Base-by-base conservation (phyloP, 1,140 invertebrate species). In the Danaus plexippus region DNA sequence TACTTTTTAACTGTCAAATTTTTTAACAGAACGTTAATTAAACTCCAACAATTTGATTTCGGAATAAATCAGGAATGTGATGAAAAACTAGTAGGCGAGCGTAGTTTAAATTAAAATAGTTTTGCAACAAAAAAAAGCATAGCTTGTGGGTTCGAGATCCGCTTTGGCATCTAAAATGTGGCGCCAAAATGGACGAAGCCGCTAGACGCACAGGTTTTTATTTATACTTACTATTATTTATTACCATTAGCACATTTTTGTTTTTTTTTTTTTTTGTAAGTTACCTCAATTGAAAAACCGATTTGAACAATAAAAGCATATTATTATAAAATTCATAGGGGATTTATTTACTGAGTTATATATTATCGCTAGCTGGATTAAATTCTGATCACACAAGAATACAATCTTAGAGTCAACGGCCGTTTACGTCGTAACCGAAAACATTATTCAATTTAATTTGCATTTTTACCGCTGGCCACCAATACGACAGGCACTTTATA, bases 361-460 rank as follows among this genome's bases (percentile, higher is more conserved):
- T 15, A 15, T 15, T 15, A 15, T 15, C 3, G 15, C 15, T 15
- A 15, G 15, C 15, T 15, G 15, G 15, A 1, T n/a, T n/a, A n/a
- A 15, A 15, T 15, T 15, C 15, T 15, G 1, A 15, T 15, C 15
- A 3, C 15, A 15, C 15, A 15, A 15, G 15, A 15, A 15, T 15
- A 15, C 15, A 15, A 15, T 1, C 15, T 15, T 15, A 15, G 64
- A 73, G 76, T 76, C 80, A 76, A 76, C 59, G 73, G 56, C 80
- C 77, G 69, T 66, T 22, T 51, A 52, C 56, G 62, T 57, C 59
- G 65, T 15, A 15, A 15, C 57, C 60, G 69, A 75, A 77, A 75
- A 75, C 66, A 73, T 77, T 73, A 77, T 74, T 73, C 68, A 68
- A 67, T 67, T 67, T 61, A 63, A 81, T 79, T 78, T 73, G 68